Evolutionary conservation across 2,113 vertebrate species (phyloP).

Genomic region (Archilochus colubris): DNA sequence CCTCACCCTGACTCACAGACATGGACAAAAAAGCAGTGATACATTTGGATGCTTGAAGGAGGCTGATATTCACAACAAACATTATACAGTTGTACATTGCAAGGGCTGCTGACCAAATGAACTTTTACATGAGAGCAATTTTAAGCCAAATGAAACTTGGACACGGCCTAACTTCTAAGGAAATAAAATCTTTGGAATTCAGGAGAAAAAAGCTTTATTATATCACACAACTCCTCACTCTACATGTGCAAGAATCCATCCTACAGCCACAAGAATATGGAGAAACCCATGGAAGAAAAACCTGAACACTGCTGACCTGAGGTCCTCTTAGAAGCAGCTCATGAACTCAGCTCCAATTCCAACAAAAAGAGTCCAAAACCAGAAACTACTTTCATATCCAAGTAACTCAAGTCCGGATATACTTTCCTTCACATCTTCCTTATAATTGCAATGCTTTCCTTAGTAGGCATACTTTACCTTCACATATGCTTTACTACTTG

Average conservation of each 20-base stretch:
- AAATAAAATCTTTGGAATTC: not conserved
- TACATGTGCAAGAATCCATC: not conserved
- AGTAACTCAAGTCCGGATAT: not conserved
- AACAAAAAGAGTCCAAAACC: not conserved
- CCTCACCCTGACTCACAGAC: not conserved
- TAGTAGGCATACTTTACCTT: not conserved
- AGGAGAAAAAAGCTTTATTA: not conserved
- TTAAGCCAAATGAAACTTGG: conserved; percentile 1
- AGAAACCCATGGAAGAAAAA: not conserved
- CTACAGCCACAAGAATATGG: not conserved
- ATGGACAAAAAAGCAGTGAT: not conserved
- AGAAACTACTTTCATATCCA: not conserved
- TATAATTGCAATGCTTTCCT: not conserved
- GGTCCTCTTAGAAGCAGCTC: not conserved
- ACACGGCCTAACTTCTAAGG: not conserved
- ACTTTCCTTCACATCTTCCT: not conserved
- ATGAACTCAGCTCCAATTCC: not conserved
- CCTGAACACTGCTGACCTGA: not conserved
- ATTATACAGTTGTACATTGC: not conserved
- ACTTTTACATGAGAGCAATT: conserved; percentile 37
- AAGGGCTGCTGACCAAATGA: conserved; percentile 21
- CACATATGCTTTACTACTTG: not conserved
- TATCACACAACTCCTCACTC: not conserved
- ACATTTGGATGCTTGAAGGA: conserved; percentile 30
- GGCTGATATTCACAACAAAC: not conserved